Conservation (phyloP, 2,888 invertebrate genomes). For the Cheilosia urbana region DNA sequence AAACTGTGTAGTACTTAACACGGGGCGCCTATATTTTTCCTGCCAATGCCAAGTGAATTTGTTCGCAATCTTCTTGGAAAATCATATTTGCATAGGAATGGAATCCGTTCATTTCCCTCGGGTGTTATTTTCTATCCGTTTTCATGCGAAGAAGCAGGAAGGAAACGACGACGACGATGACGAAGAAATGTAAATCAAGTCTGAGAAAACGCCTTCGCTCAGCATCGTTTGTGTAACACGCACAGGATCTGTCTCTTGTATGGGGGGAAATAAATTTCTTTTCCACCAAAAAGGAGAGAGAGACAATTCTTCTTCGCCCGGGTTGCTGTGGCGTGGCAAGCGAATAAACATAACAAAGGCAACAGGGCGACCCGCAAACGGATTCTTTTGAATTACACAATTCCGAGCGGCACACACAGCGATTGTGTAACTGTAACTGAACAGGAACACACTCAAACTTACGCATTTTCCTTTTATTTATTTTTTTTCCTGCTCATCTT, state of each 20-base stretch:
- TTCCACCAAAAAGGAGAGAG: conserved; percentile 1
- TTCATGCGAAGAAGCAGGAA: conserved; percentile 39
- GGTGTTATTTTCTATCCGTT: conserved; percentile 71
- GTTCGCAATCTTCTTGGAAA: conserved; percentile 75
- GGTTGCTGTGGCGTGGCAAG: conserved; percentile 23
- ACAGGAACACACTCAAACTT: conserved; percentile 50
- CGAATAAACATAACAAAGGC: conserved; percentile 45
- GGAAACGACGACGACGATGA: conserved; percentile 30
- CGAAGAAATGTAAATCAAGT: conserved; percentile 69
- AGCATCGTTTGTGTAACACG: conserved; percentile 64
- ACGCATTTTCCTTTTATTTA: conserved; percentile 47
- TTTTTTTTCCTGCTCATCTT: not conserved
- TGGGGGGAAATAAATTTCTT: conserved; percentile 32
- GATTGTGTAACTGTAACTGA: conserved; percentile 72
- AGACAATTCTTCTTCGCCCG: conserved; percentile 1
- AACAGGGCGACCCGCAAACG: conserved; percentile 66
- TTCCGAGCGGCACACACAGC: conserved; percentile 58
- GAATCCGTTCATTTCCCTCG: conserved; percentile 74
- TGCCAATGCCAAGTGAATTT: conserved; percentile 72
- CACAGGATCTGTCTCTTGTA: conserved; percentile 43
- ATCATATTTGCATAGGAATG: conserved; percentile 76
- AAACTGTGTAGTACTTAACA: conserved; percentile 66
- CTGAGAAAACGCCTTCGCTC: conserved; percentile 48
- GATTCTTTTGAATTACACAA: conserved; percentile 72
- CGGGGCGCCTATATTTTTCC: conserved; percentile 16